Evolutionary conservation across 92 coral and sea anemone species (phyloP).

Genomic region (Siderastrea siderea): DNA sequence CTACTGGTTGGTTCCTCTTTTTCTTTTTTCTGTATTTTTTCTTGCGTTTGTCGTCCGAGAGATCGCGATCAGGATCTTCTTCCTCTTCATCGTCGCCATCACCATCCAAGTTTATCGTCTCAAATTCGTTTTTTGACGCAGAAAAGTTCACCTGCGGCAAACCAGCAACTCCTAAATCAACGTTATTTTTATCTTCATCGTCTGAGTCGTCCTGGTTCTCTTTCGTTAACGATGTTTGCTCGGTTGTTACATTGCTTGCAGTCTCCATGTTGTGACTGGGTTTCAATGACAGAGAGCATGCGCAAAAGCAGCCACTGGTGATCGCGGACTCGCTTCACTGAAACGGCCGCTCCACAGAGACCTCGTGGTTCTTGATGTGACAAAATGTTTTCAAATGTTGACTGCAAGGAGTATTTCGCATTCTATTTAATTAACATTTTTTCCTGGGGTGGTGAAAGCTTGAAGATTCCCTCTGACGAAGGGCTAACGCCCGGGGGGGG

Average conservation of each 20-base stretch:
- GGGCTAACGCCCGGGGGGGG: too few relatives aligned
- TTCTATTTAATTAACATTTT: too few relatives aligned
- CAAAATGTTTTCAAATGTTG: too few relatives aligned
- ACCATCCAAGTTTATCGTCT: constrained; percentile 92
- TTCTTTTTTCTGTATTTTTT: constrained; percentile 86
- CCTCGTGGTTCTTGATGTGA: too few relatives aligned
- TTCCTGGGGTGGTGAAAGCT: too few relatives aligned
- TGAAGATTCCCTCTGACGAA: too few relatives aligned
- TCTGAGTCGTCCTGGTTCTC: constrained; percentile 51
- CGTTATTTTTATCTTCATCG: constrained; percentile 76
- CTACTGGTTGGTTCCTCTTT: constrained; percentile 76
- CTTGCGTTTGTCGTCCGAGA: constrained; percentile 75
- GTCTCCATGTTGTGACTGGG: constrained; percentile 81
- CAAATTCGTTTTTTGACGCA: constrained; percentile 77
- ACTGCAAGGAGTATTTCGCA: too few relatives aligned
- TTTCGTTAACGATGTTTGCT: constrained; percentile 52
- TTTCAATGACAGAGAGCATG: constrained; percentile 35
- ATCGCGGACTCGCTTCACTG: constrained; percentile 35
- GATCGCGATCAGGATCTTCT: constrained; percentile 75
- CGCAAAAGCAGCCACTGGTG: not conserved
- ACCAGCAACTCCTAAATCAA: constrained; percentile 80
- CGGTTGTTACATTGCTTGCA: constrained; percentile 60
- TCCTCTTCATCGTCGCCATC: constrained; percentile 94
- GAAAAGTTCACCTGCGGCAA: constrained; percentile 65
- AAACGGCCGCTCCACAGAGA: too few relatives aligned